A percentile compares a stretch with the other conserved stretches of the same genome.
phyloP scores from a whole-genome alignment of 2,888 invertebrate species.

The Rotaria magnacalcarata region DNA sequence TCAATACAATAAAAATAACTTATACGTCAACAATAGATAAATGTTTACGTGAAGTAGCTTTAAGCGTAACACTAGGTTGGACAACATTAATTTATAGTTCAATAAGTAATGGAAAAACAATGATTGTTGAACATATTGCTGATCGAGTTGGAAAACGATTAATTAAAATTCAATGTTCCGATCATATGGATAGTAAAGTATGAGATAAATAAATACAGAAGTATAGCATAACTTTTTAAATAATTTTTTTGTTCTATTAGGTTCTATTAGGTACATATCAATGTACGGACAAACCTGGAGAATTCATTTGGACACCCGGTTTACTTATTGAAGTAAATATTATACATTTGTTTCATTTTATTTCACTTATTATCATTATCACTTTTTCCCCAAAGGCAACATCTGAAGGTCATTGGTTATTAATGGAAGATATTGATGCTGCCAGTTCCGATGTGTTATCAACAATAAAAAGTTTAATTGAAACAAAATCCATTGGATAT shows the following conservation, averaged over 20 bases:
- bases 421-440: slow-evolving; percentile 89
- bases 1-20: background rate
- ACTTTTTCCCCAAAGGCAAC: background rate
- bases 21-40: background rate
- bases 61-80: background rate
- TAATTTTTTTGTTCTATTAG: slow-evolving; percentile 51
- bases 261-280: slow-evolving; percentile 82
- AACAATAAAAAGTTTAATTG: slow-evolving; percentile 76
- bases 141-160: slow-evolving; percentile 65
- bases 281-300: slow-evolving; percentile 92
- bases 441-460: slow-evolving; percentile 88
- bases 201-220: background rate
- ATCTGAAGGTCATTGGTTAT: slow-evolving; percentile 78
- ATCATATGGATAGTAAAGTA: slow-evolving; percentile 45
- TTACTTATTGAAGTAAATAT: slow-evolving; percentile 70
- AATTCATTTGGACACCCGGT: slow-evolving; percentile 94
- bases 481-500: slow-evolving; percentile 66
- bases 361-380: background rate
- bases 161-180: slow-evolving; percentile 44
- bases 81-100: background rate
- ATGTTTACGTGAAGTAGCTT: slow-evolving; percentile 15
- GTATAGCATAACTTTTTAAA: background rate
- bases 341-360: slow-evolving; percentile 2
- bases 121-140: slow-evolving; percentile 83
- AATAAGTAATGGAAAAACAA: slow-evolving; percentile 74